Evolutionary conservation across 2,113 vertebrate genomes (phyloP).

Genomic region (Pseudorhombus dupliciocellatus): DNA sequence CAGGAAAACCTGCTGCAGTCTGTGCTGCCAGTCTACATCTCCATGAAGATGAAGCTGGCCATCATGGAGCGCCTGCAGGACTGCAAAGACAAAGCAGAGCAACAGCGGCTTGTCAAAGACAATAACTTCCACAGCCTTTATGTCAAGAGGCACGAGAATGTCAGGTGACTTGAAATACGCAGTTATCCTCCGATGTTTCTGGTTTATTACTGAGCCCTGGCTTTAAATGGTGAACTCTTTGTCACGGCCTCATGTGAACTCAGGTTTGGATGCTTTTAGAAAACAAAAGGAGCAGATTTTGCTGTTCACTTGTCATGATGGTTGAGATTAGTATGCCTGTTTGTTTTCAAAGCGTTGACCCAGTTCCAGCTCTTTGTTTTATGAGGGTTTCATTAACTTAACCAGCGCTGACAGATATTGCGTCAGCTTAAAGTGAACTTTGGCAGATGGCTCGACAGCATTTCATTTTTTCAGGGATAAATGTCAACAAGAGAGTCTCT

Average conservation of each 20-base stretch:
- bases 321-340: constrained; percentile 32
- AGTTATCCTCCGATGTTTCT: neutral
- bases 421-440: constrained; percentile 41
- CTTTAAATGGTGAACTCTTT: too few species aligned
- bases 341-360: constrained; percentile 52
- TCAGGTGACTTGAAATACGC: constrained; percentile 82
- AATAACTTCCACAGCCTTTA: constrained; percentile 99
- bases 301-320: neutral
- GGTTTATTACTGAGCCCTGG: too few species aligned
- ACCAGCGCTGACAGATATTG: constrained; percentile 56
- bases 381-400: constrained; percentile 56
- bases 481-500: neutral
- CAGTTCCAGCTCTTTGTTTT: constrained; percentile 47
- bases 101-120: constrained; percentile 87
- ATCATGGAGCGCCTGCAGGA: constrained; percentile 96
- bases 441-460: constrained; percentile 44
- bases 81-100: constrained; percentile 87
- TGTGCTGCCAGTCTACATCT: constrained; percentile 95
- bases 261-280: neutral
- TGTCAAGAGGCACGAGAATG: constrained; percentile 95
- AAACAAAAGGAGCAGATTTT: neutral
- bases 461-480: constrained; percentile 1
- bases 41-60: constrained; percentile 98
- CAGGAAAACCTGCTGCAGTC: constrained; percentile 96
- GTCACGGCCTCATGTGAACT: neutral